Percentiles rank a stretch among this genome's conserved stretches.
These are phyloP conservation scores for Onchidella celtica DNA, from an alignment of 2,888 invertebrate species.

Conservation along the genomic window DNA sequence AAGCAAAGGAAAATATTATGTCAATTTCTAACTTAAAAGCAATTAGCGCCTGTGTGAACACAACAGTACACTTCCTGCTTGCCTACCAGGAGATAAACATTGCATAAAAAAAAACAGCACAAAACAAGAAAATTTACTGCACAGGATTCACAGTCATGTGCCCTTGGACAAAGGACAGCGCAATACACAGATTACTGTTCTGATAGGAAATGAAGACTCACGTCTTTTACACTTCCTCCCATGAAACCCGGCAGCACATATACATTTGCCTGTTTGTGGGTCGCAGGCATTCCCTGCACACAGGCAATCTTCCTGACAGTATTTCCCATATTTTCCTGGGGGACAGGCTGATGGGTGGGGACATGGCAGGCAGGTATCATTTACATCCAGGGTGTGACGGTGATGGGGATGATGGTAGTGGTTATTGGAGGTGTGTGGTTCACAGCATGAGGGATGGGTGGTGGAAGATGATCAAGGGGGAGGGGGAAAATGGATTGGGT, in stretches of 20 bases:
- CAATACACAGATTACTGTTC: too few species aligned
- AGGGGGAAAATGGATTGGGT: neutral
- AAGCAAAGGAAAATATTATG: too few species aligned
- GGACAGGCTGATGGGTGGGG: slow-evolving; percentile 62
- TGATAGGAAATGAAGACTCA: slow-evolving; percentile 65
- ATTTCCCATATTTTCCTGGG: slow-evolving; percentile 76
- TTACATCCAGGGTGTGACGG: too few species aligned
- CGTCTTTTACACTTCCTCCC: slow-evolving; percentile 79
- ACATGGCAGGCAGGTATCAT: neutral
- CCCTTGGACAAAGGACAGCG: too few species aligned
- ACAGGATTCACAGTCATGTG: too few species aligned
- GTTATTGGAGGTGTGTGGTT: neutral
- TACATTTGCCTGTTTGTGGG: slow-evolving; percentile 75
- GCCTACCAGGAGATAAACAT: too few species aligned
- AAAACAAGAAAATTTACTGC: too few species aligned
- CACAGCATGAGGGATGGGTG: neutral
- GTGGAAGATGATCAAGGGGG: slow-evolving; percentile 6
- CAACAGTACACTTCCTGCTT: too few species aligned
- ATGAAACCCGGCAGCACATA: slow-evolving; percentile 79
- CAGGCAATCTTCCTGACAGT: slow-evolving; percentile 72
- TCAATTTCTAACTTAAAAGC: too few species aligned
- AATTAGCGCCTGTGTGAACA: too few species aligned
- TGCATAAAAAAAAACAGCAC: too few species aligned
- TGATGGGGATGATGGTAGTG: neutral
- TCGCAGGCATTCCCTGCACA: slow-evolving; percentile 76